Conservation (phyloP, 92 coral and sea anemone genomes). For the Porites cylindrica region DNA sequence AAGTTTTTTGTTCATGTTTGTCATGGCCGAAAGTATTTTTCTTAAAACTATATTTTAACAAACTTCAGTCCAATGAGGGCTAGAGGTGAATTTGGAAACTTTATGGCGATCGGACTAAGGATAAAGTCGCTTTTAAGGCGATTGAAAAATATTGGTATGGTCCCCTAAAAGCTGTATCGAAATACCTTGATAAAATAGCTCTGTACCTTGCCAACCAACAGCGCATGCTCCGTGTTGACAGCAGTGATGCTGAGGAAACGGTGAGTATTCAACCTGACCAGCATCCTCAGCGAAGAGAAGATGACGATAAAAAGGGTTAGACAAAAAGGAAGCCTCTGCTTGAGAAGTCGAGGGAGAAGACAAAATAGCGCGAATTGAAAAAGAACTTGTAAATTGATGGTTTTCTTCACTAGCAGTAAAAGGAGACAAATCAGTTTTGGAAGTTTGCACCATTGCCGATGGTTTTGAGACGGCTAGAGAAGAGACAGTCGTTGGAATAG, state of each 20-base stretch:
- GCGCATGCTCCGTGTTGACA: conserved; percentile 40
- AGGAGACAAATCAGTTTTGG: not conserved
- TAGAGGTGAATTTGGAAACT: no score
- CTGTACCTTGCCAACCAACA: conserved; percentile 23
- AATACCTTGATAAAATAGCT: not conserved
- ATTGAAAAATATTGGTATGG: no score
- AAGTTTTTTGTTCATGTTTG: no score
- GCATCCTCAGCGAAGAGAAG: conserved; percentile 13
- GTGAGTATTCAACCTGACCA: not conserved
- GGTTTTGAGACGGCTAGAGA: not conserved
- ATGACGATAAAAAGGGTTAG: conserved; percentile 6
- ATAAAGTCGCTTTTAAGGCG: no score
- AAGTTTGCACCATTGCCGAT: not conserved
- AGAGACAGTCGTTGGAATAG: not conserved
- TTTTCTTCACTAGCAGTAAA: not conserved
- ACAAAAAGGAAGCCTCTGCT: not conserved
- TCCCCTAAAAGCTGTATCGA: no score
- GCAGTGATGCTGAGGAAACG: conserved; percentile 21
- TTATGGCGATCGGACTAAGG: no score
- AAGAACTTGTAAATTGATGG: conserved; percentile 40
- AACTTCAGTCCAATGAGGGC: no score
- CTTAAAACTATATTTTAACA: no score
- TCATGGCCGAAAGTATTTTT: no score
- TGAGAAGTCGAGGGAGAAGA: conserved; percentile 27
- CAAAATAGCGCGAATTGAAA: conserved; percentile 46